Evolutionary conservation across 2,113 vertebrate genomes (phyloP), one percentile per base, ranked within the genome.

Genomic region (Channa maculata): DNA sequence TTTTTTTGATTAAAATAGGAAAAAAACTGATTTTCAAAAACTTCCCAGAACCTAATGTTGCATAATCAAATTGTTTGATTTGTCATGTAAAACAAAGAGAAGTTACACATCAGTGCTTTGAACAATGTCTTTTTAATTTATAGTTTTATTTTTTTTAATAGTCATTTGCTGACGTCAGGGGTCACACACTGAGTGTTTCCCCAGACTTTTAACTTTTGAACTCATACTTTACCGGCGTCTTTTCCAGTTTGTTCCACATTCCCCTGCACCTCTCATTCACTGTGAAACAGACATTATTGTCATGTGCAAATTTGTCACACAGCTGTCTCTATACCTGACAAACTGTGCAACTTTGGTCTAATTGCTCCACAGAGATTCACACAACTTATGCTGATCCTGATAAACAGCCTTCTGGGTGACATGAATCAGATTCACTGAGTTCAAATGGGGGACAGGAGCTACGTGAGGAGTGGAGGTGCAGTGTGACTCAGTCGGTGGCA

Each of bases 371-470:
- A 59, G 75, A 78, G 63, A 69, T 54, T 74, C 50, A 39, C 14
- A 36, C 59, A 44, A 54, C 14, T 37, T 24, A 24, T 24, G 24
- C 68, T 9, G 54, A 77, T 73, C 45, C 37, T 2, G 3, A 75
- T 64, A 33, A 66, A 52, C 73, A 13, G 61, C 38, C 3, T 59
- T 39, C 41, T 34, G 54, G 7, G 64, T 5, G 13, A 79, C 68
- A 62, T 74, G 54, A 80, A 77, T 81, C 78, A 33, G 48, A 39
- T 36, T 14, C 3, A 0, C 33, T 0, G 65, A 68, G 89, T 89
- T 91, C 90, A 91, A 84, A 67, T 61, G 38, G 2, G 62, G 86
- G 85, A 66, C 72, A 82, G 59, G 38, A 55, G 70, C 57, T 0
- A 62, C 24, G 60, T 15, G 74, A 41, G 39, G 63, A 43, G 76